Conservation (phyloP, 2,888 invertebrate genomes). For the Pherbina coryleti region DNA sequence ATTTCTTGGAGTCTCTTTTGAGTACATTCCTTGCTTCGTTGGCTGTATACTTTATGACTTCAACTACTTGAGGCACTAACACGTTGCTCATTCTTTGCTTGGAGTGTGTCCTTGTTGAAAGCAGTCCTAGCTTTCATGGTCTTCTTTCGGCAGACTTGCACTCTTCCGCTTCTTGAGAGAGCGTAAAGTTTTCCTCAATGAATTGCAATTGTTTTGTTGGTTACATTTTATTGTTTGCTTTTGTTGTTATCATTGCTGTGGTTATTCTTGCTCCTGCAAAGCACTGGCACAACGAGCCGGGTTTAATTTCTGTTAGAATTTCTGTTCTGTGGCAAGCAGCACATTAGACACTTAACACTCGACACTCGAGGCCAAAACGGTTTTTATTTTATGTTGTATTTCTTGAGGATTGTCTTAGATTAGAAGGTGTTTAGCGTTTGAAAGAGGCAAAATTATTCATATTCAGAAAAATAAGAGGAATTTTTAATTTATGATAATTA, state of each 20-base stretch:
- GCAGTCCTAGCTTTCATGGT: background rate
- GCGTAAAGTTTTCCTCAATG: conserved; percentile 6
- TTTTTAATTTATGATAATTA: too few species aligned
- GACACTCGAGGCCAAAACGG: too few species aligned
- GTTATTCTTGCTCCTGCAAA: background rate
- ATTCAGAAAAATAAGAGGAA: too few species aligned
- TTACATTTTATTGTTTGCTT: background rate
- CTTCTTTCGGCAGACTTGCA: too few species aligned
- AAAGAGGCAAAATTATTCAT: too few species aligned
- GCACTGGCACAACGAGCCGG: background rate
- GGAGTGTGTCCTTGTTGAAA: background rate
- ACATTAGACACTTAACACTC: too few species aligned
- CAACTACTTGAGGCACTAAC: conserved; percentile 36
- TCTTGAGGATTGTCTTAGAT: too few species aligned
- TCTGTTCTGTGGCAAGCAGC: too few species aligned
- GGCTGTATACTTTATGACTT: conserved; percentile 41
- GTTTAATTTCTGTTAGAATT: too few species aligned
- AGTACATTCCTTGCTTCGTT: conserved; percentile 44
- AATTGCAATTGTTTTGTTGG: conserved; percentile 21
- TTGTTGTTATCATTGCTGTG: background rate
- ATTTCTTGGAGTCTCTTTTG: conserved; percentile 33
- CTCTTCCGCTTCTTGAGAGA: background rate
- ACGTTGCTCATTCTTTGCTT: background rate
- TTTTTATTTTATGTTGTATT: too few species aligned
- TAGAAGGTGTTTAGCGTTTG: too few species aligned